These are phyloP conservation scores for Hydropsyche betteni DNA, from an alignment of 2,888 invertebrate species.

Conservation along the genomic window DNA sequence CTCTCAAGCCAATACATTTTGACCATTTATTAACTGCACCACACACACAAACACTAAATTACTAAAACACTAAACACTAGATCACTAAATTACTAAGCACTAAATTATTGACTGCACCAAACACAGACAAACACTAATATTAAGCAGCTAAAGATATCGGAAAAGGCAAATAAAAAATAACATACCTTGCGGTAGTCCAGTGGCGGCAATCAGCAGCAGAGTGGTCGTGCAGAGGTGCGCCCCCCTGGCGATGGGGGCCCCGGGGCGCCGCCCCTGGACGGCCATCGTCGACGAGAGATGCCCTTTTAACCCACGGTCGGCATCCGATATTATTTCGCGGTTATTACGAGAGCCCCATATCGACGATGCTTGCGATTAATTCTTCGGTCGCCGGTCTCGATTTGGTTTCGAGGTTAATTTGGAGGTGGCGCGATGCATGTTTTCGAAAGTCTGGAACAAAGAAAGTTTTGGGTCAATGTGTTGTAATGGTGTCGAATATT, in stretches of 20 bases:
- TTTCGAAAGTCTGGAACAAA: neutral
- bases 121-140: too few relatives aligned
- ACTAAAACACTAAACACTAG: too few relatives aligned
- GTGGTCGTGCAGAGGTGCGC: constrained; percentile 44
- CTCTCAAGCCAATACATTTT: too few relatives aligned
- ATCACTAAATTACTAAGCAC: too few relatives aligned
- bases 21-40: too few relatives aligned
- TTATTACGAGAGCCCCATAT: constrained; percentile 18
- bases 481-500: too few relatives aligned
- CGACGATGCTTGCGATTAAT: neutral
- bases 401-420: neutral
- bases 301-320: constrained; percentile 23
- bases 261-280: constrained; percentile 34
- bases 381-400: too few relatives aligned
- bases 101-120: too few relatives aligned
- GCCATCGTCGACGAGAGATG: constrained; percentile 32
- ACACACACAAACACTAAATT: too few relatives aligned
- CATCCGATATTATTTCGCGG: constrained; percentile 11
- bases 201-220: constrained; percentile 44
- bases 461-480: too few relatives aligned
- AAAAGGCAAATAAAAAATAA: neutral
- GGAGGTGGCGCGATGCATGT: neutral
- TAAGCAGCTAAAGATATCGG: too few relatives aligned
- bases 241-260: constrained; percentile 24
- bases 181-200: constrained; percentile 46